Evolutionary conservation across 2,888 invertebrate genomes (phyloP), one percentile per base, ranked within the genome.

Genomic region (Lochmaea crataegi): DNA sequence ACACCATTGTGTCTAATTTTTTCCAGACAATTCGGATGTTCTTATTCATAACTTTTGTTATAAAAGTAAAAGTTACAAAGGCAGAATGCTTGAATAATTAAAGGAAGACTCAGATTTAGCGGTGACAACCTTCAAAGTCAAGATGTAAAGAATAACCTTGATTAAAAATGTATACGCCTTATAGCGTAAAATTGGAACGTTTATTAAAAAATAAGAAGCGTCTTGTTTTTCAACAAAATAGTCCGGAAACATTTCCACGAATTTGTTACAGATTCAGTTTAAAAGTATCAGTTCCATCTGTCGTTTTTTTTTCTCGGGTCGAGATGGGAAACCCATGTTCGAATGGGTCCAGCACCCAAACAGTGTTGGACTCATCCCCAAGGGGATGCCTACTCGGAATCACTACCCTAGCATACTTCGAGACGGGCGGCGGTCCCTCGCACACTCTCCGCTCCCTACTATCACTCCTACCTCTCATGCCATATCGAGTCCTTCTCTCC

Each of bases 101-200:
- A 48, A 68, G 68, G 68, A 60, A 68, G 68, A 60, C 58, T 68
- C 68, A 42, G 45, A 58, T 68, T 68, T 68, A 58, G 58, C 22
- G 58, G 53, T 68, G 57, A 42, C 57, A 68, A 32, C 68, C 68
- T 68, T 68, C 48, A 60, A 60, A 68, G 48, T 45, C 42, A 68
- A 60, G 45, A 58, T 68, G 16, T 56, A 51, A 57, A 56, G 26
- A 53, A 41, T 65, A 41, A 66, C 66, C 58, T 45, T 68, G 68
- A 68, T 58, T 68, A 60, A 68, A 68, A 53, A 68, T 68, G 41
- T 45, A 26, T 45, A 18, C 57, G 16, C 18, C 66, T 14, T 26
- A 14, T 45, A 58, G 42, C 67, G n/a, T 58, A 16, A 68, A n/a
- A 57, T 57, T 26, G 26, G 16, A 11, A 11, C 26, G 1, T 22